phyloP scores from a whole-genome alignment of 2,888 invertebrate genomes.

The Drosophila antonietae region DNA sequence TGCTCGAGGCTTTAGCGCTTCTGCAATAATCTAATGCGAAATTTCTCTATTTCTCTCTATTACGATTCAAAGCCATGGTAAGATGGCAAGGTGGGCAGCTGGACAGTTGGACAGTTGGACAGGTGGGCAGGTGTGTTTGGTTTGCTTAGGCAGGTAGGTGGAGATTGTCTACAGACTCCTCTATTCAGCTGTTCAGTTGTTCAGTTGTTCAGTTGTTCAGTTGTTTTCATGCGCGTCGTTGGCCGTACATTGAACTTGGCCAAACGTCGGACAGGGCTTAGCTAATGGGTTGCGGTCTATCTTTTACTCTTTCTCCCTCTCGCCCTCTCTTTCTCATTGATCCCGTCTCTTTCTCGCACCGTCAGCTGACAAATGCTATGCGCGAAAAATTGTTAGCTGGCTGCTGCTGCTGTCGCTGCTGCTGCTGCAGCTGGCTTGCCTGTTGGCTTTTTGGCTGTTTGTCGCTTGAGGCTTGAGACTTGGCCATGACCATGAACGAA shows the following conservation, averaged over 20 bases:
- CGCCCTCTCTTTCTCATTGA: not conserved
- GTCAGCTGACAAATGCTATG: slow-evolving; percentile 69
- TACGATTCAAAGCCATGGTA: slow-evolving; percentile 47
- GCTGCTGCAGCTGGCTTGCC: slow-evolving; percentile 21
- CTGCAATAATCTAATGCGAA: slow-evolving; percentile 76
- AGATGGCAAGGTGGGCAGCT: slow-evolving; percentile 8
- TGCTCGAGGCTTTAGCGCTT: slow-evolving; percentile 34
- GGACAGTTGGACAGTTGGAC: not conserved
- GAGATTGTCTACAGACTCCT: slow-evolving; percentile 33
- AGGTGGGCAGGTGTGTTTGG: not conserved
- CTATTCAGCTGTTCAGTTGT: slow-evolving; percentile 28
- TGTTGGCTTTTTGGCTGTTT: slow-evolving; percentile 22
- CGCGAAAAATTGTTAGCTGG: slow-evolving; percentile 51
- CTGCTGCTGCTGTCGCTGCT: not conserved
- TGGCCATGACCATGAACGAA: slow-evolving; percentile 74
- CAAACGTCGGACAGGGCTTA: slow-evolving; percentile 58
- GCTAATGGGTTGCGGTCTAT: slow-evolving; percentile 44
- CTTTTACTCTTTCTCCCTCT: slow-evolving; percentile 1
- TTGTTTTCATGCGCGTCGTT: slow-evolving; percentile 62
- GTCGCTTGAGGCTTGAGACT: slow-evolving; percentile 44
- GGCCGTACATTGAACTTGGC: slow-evolving; percentile 73
- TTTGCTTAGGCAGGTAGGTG: slow-evolving; percentile 16
- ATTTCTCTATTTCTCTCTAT: slow-evolving; percentile 76
- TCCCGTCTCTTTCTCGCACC: slow-evolving; percentile 21
- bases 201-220: slow-evolving; percentile 23